Percentiles rank a stretch among this genome's conserved stretches.
phyloP scores from a whole-genome alignment of 2,113 vertebrate species.

The Sinocyclocheilus maitianheensis region DNA sequence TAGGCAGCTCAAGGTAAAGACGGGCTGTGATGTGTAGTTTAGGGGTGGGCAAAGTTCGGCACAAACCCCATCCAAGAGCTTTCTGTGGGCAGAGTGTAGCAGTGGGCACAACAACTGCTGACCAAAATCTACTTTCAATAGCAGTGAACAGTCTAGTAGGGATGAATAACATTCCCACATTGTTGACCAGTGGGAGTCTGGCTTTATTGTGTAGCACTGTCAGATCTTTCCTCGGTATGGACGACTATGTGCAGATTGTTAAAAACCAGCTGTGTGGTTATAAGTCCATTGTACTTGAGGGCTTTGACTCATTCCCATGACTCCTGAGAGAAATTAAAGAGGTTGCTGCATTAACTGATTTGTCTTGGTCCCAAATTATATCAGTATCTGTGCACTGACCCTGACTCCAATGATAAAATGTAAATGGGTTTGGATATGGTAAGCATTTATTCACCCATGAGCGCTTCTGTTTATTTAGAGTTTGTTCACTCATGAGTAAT shows the following conservation, averaged over 20 bases:
- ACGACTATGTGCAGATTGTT: conserved; percentile 16
- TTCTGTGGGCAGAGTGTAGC: conserved; percentile 56
- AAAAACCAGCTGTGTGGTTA: conserved; percentile 2
- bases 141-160: conserved; percentile 77
- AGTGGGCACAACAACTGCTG: conserved; percentile 71
- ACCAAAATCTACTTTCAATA: conserved; percentile 69
- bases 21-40: conserved; percentile 36
- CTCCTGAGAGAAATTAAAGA: conserved; percentile 15
- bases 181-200: conserved; percentile 59
- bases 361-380: background rate
- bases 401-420: conserved; percentile 2
- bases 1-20: background rate
- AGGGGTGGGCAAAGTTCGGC: conserved; percentile 19
- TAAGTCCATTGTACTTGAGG: conserved; percentile 9
- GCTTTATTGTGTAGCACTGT: conserved; percentile 48
- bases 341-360: background rate
- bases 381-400: background rate
- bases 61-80: conserved; percentile 31
- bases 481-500: conserved; percentile 25
- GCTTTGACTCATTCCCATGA: background rate
- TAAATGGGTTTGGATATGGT: background rate
- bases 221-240: conserved; percentile 44
- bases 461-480: background rate
- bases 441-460: conserved; percentile 17
- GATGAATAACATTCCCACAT: conserved; percentile 66